phyloP scores from a whole-genome alignment of 37 sponge, comb jelly and placozoan species.

The Chondrilla cf. caribensis region DNA sequence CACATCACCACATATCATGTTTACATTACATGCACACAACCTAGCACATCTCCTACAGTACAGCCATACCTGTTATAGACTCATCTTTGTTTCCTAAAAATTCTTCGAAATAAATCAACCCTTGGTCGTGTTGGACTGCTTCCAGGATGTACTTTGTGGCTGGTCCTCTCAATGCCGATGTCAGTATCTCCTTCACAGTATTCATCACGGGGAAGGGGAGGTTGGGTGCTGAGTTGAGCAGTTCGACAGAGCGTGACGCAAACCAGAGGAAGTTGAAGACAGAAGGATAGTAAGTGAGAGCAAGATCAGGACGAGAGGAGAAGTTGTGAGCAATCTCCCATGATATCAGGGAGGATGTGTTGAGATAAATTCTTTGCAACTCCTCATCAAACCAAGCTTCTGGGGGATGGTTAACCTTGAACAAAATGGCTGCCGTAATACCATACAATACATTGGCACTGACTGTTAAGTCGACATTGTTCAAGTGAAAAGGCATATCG shows the following conservation, averaged over 20 bases:
- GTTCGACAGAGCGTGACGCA: slow-evolving; percentile 39
- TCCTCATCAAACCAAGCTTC: slow-evolving; percentile 48
- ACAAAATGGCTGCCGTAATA: slow-evolving; percentile 31
- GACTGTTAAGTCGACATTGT: slow-evolving; percentile 55
- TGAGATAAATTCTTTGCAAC: slow-evolving; percentile 42
- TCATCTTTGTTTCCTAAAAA: slow-evolving; percentile 47
- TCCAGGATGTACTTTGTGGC: slow-evolving; percentile 31
- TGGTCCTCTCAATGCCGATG: slow-evolving; percentile 5
- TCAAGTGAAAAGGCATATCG: slow-evolving; percentile 39
- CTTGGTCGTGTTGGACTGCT: not conserved
- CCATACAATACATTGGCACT: slow-evolving; percentile 47
- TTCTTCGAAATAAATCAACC: slow-evolving; percentile 43
- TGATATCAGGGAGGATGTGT: slow-evolving; percentile 36
- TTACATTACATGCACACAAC: too few species aligned
- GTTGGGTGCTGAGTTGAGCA: slow-evolving; percentile 21
- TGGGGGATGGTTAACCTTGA: not conserved
- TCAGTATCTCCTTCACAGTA: slow-evolving; percentile 17
- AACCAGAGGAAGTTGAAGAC: slow-evolving; percentile 61
- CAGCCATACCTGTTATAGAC: slow-evolving; percentile 41
- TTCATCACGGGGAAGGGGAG: slow-evolving; percentile 38
- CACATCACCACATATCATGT: too few species aligned
- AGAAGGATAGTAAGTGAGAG: slow-evolving; percentile 58
- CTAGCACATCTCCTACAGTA: too few species aligned
- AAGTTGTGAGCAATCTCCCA: slow-evolving; percentile 42
- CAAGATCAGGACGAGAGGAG: slow-evolving; percentile 43